Evolutionary conservation across 2,888 invertebrate genomes (phyloP).

Genomic region (Cheiracanthium punctorium): DNA sequence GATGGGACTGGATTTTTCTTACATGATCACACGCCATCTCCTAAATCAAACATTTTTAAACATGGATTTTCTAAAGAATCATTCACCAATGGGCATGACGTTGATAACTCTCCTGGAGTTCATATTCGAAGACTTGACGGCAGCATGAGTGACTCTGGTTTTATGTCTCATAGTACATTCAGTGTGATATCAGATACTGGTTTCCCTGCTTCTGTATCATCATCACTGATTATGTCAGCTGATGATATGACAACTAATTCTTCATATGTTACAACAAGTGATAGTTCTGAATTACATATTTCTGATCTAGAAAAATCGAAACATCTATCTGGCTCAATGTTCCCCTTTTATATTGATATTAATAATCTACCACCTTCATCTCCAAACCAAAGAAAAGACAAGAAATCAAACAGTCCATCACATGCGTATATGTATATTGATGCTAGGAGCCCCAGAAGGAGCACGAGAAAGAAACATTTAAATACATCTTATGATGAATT

Average conservation of each 20-base stretch:
- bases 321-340: slow-evolving; percentile 63
- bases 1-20: slow-evolving; percentile 52
- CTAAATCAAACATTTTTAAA: slow-evolving; percentile 55
- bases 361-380: slow-evolving; percentile 54
- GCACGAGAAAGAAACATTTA: neutral
- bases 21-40: slow-evolving; percentile 63
- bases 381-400: slow-evolving; percentile 5
- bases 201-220: slow-evolving; percentile 49
- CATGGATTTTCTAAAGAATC: slow-evolving; percentile 45
- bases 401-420: slow-evolving; percentile 38
- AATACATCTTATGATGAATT: slow-evolving; percentile 56
- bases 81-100: slow-evolving; percentile 33
- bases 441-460: slow-evolving; percentile 42
- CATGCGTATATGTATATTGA: slow-evolving; percentile 69
- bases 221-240: slow-evolving; percentile 62
- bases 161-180: slow-evolving; percentile 68
- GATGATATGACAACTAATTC: slow-evolving; percentile 34
- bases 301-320: slow-evolving; percentile 34
- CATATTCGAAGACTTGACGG: slow-evolving; percentile 66
- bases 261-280: slow-evolving; percentile 2
- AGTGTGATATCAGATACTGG: slow-evolving; percentile 64
- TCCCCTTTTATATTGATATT: slow-evolving; percentile 70
- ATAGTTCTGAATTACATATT: slow-evolving; percentile 18
- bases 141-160: slow-evolving; percentile 70
- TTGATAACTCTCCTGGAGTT: slow-evolving; percentile 10